Conservation (phyloP, 1,140 invertebrate species). For the Drosophila melanogaster region Release_6_plus_ISO1_MT NT_037436.4:9048001-9048500, state of each 20-base stretch:
- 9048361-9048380: conserved; percentile 94
- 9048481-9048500: conserved; percentile 95
- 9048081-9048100: conserved; percentile 98
- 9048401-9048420: conserved; percentile 98
- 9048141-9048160: conserved; percentile 96
- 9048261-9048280: conserved; percentile 98
- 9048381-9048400: conserved; percentile 99
- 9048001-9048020: conserved; percentile 95
- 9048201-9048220: conserved; percentile 98
- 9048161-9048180: conserved; percentile 92
- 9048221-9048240: conserved; percentile 96
- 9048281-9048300: conserved; percentile 97
- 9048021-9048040: conserved; percentile 95
- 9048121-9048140: conserved; percentile 97
- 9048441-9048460: conserved; percentile 95
- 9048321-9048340: conserved; percentile 95
- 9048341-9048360: conserved; percentile 94
- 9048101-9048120: conserved; percentile 95
- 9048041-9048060: conserved; percentile 89
- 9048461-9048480: conserved; percentile 93
- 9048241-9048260: conserved; percentile 99
- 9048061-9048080: conserved; percentile 93
- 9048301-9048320: conserved; percentile 94
- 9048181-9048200: conserved; percentile 95
- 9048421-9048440: conserved; percentile 98